Conservation (phyloP, 2,113 vertebrate species). For the Barbus barbus region DNA sequence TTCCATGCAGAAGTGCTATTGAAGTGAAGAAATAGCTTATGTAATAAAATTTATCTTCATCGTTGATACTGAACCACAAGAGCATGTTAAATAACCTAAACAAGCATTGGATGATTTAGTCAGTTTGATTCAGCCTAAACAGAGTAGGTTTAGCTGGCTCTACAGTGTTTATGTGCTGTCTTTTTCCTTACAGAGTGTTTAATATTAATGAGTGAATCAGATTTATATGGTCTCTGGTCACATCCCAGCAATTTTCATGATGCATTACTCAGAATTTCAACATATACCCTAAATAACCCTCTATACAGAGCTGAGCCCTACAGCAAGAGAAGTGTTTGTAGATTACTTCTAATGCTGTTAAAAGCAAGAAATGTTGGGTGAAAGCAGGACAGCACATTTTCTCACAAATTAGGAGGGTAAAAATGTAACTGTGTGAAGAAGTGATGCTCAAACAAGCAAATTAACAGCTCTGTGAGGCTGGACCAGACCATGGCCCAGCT, state of each 20-base stretch:
- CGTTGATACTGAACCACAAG: neutral
- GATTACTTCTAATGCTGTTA: conserved; percentile 8
- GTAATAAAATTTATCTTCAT: neutral
- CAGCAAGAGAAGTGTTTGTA: neutral
- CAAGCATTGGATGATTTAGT: too few relatives aligned
- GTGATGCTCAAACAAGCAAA: conserved; percentile 13
- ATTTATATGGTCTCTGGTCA: neutral
- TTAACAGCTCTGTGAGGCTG: conserved; percentile 29
- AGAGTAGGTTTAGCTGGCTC: too few relatives aligned
- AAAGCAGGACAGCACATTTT: neutral
- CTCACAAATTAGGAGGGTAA: neutral
- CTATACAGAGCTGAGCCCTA: neutral
- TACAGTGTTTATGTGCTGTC: neutral
- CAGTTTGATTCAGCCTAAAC: too few relatives aligned
- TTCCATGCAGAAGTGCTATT: neutral
- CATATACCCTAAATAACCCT: conserved; percentile 25
- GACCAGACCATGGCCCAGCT: conserved; percentile 41
- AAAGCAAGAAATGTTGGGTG: neutral
- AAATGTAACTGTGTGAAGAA: neutral
- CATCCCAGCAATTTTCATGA: neutral
- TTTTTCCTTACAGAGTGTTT: neutral
- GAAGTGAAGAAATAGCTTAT: neutral
- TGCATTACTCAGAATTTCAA: conserved; percentile 18
- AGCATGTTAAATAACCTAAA: neutral
- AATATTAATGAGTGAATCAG: conserved; percentile 19